Evolutionary conservation across 1,140 invertebrate species (phyloP).

Genomic region (Micrasema longulum): DNA sequence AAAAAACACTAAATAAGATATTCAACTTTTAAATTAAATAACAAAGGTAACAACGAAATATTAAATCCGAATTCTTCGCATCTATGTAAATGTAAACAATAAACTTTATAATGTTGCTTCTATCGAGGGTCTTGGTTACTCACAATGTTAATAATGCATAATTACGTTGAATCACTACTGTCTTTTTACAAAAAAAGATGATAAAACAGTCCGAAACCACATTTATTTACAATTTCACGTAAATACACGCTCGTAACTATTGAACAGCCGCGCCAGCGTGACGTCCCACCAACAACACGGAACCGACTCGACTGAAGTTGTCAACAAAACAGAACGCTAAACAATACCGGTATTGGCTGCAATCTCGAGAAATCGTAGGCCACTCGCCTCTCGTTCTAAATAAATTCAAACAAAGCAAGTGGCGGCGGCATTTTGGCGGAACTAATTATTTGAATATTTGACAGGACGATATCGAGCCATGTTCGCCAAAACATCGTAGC

Average conservation of each 20-base stretch:
- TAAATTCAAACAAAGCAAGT: constrained; percentile 6
- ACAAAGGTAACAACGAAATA: no score
- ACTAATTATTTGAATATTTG: constrained; percentile 10
- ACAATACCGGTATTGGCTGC: background rate
- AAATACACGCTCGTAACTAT: constrained; percentile 4
- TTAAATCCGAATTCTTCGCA: no score
- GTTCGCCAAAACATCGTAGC: no score
- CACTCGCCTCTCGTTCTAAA: constrained; percentile 31
- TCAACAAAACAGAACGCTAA: background rate
- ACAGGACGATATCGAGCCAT: background rate
- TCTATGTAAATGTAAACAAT: no score
- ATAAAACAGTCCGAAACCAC: constrained; percentile 8
- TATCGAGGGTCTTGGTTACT: background rate
- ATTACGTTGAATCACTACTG: background rate
- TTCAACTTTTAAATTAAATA: background rate
- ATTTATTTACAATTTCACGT: constrained; percentile 21
- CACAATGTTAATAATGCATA: background rate
- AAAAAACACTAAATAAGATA: background rate
- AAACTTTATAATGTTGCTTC: no score
- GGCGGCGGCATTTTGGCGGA: background rate
- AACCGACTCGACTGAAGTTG: constrained; percentile 16
- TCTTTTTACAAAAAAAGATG: constrained; percentile 1
- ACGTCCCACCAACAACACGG: background rate
- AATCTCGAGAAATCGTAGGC: constrained; percentile 29
- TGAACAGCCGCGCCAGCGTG: background rate